Conservation (phyloP, 1,140 invertebrate species). For the Andricus grossulariae region DNA sequence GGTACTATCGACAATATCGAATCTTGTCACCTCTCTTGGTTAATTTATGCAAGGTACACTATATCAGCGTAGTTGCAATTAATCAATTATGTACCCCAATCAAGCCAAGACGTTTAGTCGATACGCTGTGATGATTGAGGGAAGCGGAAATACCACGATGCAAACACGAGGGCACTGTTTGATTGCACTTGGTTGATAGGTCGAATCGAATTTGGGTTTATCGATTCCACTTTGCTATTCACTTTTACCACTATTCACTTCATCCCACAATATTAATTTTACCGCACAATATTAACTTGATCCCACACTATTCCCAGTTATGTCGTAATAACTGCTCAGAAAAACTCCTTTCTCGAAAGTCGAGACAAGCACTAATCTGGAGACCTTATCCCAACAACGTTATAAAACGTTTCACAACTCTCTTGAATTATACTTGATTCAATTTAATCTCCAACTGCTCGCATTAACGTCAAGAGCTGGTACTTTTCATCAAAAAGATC, state of each 20-base stretch:
- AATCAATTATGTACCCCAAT: constrained; percentile 62
- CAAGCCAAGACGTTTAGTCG: constrained; percentile 52
- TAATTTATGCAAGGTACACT: constrained; percentile 18
- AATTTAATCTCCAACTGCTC: not conserved
- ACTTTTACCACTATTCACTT: not conserved
- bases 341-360: not conserved
- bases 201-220: constrained; percentile 2
- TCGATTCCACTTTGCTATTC: constrained; percentile 4
- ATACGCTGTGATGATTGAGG: constrained; percentile 24
- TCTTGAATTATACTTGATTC: not conserved
- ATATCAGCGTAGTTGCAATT: not conserved
- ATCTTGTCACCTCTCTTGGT: not conserved
- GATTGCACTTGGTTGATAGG: not conserved
- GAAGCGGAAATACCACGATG: constrained; percentile 20
- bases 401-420: not conserved
- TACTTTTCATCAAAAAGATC: constrained; percentile 4
- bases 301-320: constrained; percentile 3
- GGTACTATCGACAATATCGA: not conserved
- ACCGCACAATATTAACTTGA: not conserved
- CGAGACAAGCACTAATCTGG: not conserved
- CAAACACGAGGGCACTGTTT: constrained; percentile 19
- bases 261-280: not conserved
- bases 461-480: constrained; percentile 11
- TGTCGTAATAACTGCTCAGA: not conserved
- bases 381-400: not conserved